Conservation (phyloP, 2,797 vertebrate genomes). For the Anguilla anguilla region DNA sequence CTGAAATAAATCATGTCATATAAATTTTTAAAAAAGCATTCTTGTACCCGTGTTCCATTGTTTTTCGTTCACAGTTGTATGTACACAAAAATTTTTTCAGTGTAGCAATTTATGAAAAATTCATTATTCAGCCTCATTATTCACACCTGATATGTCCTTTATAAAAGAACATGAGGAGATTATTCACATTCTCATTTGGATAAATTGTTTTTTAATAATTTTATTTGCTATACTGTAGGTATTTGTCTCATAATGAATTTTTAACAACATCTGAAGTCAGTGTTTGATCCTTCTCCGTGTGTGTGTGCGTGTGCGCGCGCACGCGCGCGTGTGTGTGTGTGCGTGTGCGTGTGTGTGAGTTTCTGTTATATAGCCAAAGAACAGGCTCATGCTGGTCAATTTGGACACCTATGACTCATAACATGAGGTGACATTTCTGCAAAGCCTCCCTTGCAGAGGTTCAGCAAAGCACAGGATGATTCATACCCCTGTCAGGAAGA, state of each 20-base stretch:
- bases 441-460: background rate
- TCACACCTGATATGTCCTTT: conserved; percentile 28
- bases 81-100: conserved; percentile 24
- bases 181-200: conserved; percentile 12
- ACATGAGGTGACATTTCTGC: conserved; percentile 4
- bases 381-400: conserved; percentile 10
- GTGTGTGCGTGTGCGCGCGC: background rate
- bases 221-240: background rate
- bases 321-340: background rate
- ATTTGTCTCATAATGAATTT: background rate
- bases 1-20: conserved; percentile 32
- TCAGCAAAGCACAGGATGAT: conserved; percentile 4
- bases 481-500: conserved; percentile 9
- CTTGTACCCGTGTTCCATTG: conserved; percentile 18
- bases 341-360: background rate
- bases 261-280: background rate
- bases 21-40: conserved; percentile 25
- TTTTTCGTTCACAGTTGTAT: conserved; percentile 26
- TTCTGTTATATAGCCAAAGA: background rate
- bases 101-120: conserved; percentile 5
- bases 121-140: background rate
- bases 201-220: background rate
- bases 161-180: conserved; percentile 26
- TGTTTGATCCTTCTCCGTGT: background rate
- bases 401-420: conserved; percentile 13